A percentile compares a stretch with the other conserved stretches of the same genome.
Evolutionary conservation across 2,113 vertebrate genomes (phyloP).

Genomic region (Ammospiza nelsoni): DNA sequence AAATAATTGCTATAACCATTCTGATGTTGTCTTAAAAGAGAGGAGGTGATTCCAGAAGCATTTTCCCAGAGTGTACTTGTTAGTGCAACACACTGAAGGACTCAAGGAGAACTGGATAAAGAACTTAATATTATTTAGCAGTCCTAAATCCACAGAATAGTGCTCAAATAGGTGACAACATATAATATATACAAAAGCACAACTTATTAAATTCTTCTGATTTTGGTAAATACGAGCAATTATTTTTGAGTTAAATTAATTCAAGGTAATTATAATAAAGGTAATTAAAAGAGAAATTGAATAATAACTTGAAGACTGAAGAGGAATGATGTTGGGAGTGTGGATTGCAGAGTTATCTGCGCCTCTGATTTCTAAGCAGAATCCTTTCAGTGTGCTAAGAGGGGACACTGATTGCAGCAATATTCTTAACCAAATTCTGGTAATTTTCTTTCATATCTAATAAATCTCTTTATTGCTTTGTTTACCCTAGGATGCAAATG

Average conservation of each 20-base stretch:
- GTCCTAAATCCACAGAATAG: not conserved
- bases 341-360: not conserved
- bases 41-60: not conserved
- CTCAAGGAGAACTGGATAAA: not conserved
- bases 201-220: not conserved
- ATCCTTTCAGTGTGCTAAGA: not conserved
- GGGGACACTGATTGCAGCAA: not conserved
- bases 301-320: not conserved
- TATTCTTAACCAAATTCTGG: constrained; percentile 7
- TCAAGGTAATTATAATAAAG: not conserved
- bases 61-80: not conserved
- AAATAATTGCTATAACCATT: not conserved
- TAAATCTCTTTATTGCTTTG: not conserved
- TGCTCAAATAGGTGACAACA: not conserved
- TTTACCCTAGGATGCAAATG: not conserved
- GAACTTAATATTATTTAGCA: not conserved
- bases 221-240: not conserved
- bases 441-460: not conserved
- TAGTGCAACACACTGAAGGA: not conserved
- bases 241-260: not conserved
- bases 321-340: not conserved
- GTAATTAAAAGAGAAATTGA: not conserved
- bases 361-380: not conserved
- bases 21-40: not conserved
- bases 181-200: not conserved